Percentiles rank a stretch among this genome's conserved stretches.
These are phyloP conservation scores for Timema cristinae DNA, from an alignment of 2,888 invertebrate species.

Conservation along the genomic window DNA sequence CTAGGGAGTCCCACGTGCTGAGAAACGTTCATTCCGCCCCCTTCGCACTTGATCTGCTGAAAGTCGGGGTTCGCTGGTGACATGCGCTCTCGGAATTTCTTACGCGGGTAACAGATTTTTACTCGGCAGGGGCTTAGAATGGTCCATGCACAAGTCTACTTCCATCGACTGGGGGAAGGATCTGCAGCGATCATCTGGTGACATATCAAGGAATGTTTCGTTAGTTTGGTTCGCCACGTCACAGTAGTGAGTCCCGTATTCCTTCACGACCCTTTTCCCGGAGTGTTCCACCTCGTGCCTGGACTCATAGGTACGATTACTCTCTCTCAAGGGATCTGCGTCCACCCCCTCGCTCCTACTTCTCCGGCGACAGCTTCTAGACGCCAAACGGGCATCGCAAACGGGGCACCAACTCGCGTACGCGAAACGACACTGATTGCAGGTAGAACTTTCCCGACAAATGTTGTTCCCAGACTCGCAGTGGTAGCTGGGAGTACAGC, in stretches of 20 bases:
- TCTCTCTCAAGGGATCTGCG: constrained; percentile 28
- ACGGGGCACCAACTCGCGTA: constrained; percentile 22
- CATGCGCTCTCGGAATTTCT: constrained; percentile 22
- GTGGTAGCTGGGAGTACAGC: constrained; percentile 16
- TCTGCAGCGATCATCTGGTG: background rate
- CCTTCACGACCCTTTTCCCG: constrained; percentile 18
- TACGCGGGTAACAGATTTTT: constrained; percentile 21
- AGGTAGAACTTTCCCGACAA: background rate
- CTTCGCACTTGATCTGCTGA: constrained; percentile 15
- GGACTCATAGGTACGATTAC: constrained; percentile 25
- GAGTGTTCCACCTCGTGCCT: constrained; percentile 18
- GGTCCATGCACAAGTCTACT: constrained; percentile 22
- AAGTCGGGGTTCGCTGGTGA: constrained; percentile 14
- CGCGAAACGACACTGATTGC: constrained; percentile 19
- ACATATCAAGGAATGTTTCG: background rate
- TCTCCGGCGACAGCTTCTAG: constrained; percentile 23
- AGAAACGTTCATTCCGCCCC: constrained; percentile 10
- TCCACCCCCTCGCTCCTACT: constrained; percentile 28
- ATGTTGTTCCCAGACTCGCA: background rate
- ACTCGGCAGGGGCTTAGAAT: background rate
- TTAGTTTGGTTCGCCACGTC: background rate
- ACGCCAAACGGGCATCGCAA: constrained; percentile 19
- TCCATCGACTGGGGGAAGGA: constrained; percentile 23
- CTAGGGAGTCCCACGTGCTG: constrained; percentile 7
- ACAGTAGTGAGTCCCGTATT: constrained; percentile 18